phyloP scores from a whole-genome alignment of 2,797 vertebrate genomes.

The Platalea minor region DNA sequence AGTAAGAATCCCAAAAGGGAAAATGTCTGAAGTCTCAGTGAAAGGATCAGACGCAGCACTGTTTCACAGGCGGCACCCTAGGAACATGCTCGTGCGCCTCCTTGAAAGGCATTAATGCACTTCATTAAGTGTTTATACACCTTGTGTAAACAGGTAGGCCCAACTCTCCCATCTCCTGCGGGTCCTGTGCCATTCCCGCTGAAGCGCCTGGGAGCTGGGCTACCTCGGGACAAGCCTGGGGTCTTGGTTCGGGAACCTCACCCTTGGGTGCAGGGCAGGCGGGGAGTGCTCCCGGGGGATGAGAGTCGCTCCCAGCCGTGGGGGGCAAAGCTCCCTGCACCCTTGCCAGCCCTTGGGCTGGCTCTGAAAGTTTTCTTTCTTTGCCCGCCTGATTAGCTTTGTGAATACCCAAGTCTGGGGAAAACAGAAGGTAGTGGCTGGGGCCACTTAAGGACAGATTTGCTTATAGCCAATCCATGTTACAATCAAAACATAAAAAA shows the following conservation, averaged over 20 bases:
- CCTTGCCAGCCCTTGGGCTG: background rate
- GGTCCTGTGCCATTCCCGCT: background rate
- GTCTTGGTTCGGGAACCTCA: background rate
- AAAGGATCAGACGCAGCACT: accelerated
- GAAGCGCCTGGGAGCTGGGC: background rate
- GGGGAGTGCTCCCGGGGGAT: background rate
- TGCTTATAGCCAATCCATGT: background rate
- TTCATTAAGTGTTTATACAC: background rate
- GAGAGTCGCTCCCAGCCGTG: background rate
- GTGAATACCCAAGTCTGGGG: background rate
- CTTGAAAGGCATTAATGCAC: background rate
- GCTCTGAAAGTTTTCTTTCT: background rate
- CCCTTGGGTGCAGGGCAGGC: accelerated
- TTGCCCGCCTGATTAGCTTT: background rate
- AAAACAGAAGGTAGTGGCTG: background rate
- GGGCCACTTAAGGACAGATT: background rate
- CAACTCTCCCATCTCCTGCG: accelerated
- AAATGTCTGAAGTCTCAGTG: background rate
- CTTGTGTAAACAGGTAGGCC: background rate
- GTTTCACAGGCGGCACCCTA: background rate
- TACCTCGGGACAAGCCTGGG: accelerated
- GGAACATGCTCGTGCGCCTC: accelerated
- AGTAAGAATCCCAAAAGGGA: background rate
- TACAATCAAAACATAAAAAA: background rate
- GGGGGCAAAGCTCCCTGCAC: background rate